phyloP scores from a whole-genome alignment of 2,797 vertebrate species.

The Onychomys leucogaster region DNA sequence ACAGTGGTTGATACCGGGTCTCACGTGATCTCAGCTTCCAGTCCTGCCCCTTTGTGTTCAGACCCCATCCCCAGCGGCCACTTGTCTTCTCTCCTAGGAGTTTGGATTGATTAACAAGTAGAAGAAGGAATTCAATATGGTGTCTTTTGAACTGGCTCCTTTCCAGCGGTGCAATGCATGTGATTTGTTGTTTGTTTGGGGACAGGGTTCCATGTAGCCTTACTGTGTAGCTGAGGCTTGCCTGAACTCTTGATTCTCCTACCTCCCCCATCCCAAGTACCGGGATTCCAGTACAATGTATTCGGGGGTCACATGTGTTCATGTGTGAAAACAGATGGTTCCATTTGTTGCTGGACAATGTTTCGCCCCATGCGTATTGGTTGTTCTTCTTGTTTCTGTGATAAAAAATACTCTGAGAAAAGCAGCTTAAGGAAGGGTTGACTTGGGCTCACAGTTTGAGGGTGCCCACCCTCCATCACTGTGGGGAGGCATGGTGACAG shows the following conservation, averaged over 20 bases:
- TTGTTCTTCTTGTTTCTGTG: background rate
- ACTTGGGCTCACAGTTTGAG: background rate
- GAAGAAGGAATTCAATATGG: background rate
- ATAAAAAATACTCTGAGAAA: background rate
- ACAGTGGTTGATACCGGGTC: background rate
- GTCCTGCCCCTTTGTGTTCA: background rate
- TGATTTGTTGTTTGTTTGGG: background rate
- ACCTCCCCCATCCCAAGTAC: background rate
- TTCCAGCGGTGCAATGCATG: background rate
- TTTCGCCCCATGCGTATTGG: background rate
- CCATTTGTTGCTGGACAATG: background rate
- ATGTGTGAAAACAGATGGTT: background rate
- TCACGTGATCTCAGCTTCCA: background rate
- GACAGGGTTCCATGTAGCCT: background rate
- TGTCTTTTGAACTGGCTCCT: background rate
- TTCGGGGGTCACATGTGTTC: background rate
- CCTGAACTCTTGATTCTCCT: background rate
- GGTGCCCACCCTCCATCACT: no score
- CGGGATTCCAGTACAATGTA: background rate
- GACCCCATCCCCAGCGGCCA: no score
- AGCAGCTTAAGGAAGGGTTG: background rate
- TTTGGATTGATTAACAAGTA: background rate
- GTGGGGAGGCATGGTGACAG: no score
- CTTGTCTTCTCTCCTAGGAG: background rate
- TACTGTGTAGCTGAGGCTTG: background rate